Evolutionary conservation across 2,113 vertebrate species (phyloP), one percentile per base, ranked within the genome.

Genomic region (Barnardius zonarius): DNA sequence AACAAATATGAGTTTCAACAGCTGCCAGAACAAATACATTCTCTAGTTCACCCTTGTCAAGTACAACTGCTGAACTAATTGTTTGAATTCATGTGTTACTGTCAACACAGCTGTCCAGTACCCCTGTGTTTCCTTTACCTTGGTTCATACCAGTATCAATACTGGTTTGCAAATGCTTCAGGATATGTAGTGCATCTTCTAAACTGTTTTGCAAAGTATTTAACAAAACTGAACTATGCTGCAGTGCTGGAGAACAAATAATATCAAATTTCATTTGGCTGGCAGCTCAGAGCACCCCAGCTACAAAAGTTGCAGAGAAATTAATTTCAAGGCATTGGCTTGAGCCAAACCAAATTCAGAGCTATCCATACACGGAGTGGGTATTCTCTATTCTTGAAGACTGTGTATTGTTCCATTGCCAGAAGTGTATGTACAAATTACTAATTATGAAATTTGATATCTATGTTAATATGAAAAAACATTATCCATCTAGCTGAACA

Each of bases 311-410:
- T 7, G 11, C n/a, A 4, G 27, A 46, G 13, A 83, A 85, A 66
- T 43, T 0, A 67, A 59, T 78, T 77, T 63, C 59, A 70, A 77
- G 19, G 7, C 35, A 57, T 44, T 78, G 3, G 8, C 66, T 46
- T 54, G 39, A 83, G 20, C 7, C 13, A 86, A 81, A 48, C 17
- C 9, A 54, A 30, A n/a, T 48, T 70, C 59, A 74, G 17, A 74
- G 57, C 39, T 22, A 43, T 18, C 12, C 15, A 10, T 1, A 24
- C 16, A 1, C 8, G 2, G 2, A 37, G 4, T 37, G 19, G 5
- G 18, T 55, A 49, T 64, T 70, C 13, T 55, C 12, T 43, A 23
- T 66, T 39, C 7, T 43, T 80, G 33, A 61, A n/a, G 11, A 31
- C 0, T 62, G 3, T 7, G n/a, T 67, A 7, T 15, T 66, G 5